Evolutionary conservation across 2,888 invertebrate genomes (phyloP), one percentile per base, ranked within the genome.

Genomic region (Chesias legatella): DNA sequence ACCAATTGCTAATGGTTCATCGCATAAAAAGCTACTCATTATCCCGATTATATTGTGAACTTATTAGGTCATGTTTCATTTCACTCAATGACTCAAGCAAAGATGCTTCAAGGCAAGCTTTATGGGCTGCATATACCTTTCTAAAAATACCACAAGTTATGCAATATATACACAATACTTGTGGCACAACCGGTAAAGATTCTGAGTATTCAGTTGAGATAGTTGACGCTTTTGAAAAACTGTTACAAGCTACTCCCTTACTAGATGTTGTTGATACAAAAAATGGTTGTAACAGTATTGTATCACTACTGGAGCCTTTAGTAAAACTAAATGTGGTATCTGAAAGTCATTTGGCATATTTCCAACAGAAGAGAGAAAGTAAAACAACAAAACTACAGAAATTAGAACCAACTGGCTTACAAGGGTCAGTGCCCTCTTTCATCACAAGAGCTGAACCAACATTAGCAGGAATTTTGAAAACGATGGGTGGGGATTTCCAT

Each of bases 71-170:
- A 0, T 95, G 96, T 63, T 92, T 98, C 43, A 92, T 98, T 64
- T 95, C 96, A n/a, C 79, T 98, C 3, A 94, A 96, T 63, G 96
- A 97, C 75, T 94, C 94, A 0, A 93, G 93, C 34, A 94, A 94
- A 56, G 94, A 94, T 28, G 77, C 88, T 1, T 91, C 93, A 6
- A 94, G 95, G 57, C 97, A 97, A 63, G 93, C 96, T 3, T 92
- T 96, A 61, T 98, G 98, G 97, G 96, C 96, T 7, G 97, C 98
- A 6, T 97, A 98, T 69, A 95, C 95, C 0, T 98, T 97, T 68
- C 90, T 98, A 6, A 98, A 98, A 88, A 92, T 98, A 33, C 96
- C 96, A 0, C 92, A 94, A 63, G 92, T 96, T 30, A 89, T 97
- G 29, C 91, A 92, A 41, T 91, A 93, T 51, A 73, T 95, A 28